These are phyloP conservation scores for Rutilus rutilus DNA, from an alignment of 2,113 vertebrate genomes.

Conservation along the genomic window DNA sequence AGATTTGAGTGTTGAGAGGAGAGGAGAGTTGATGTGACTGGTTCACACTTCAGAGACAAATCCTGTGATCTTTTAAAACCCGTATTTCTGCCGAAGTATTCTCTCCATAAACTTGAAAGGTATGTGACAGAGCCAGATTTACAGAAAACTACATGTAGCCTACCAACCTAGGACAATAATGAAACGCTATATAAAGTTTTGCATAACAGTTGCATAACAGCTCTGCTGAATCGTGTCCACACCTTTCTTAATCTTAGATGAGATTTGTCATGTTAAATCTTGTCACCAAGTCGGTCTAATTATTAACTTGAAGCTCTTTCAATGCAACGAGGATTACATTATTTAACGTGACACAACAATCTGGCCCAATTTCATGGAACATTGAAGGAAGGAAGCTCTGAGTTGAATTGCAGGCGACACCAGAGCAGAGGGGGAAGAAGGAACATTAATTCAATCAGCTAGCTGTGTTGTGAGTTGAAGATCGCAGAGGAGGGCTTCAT, in stretches of 20 bases:
- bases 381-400: slow-evolving; percentile 49
- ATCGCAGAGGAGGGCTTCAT: slow-evolving; percentile 49
- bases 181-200: neutral
- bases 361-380: slow-evolving; percentile 64
- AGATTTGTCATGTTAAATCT: slow-evolving; percentile 32
- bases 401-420: slow-evolving; percentile 49
- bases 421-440: slow-evolving; percentile 48
- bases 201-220: neutral
- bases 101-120: neutral
- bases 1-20: neutral
- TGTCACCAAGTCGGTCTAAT: slow-evolving; percentile 46
- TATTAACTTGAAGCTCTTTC: slow-evolving; percentile 55
- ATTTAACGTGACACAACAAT: slow-evolving; percentile 59
- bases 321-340: slow-evolving; percentile 54
- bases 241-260: neutral
- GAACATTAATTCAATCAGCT: slow-evolving; percentile 62
- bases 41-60: neutral
- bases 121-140: neutral
- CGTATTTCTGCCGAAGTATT: neutral
- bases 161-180: neutral
- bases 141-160: neutral
- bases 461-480: slow-evolving; percentile 45
- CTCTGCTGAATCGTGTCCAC: neutral
- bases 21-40: too few relatives aligned
- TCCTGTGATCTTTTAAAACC: neutral